phyloP scores from a whole-genome alignment of 2,113 vertebrate genomes.

The Oophaga pumilio region DNA sequence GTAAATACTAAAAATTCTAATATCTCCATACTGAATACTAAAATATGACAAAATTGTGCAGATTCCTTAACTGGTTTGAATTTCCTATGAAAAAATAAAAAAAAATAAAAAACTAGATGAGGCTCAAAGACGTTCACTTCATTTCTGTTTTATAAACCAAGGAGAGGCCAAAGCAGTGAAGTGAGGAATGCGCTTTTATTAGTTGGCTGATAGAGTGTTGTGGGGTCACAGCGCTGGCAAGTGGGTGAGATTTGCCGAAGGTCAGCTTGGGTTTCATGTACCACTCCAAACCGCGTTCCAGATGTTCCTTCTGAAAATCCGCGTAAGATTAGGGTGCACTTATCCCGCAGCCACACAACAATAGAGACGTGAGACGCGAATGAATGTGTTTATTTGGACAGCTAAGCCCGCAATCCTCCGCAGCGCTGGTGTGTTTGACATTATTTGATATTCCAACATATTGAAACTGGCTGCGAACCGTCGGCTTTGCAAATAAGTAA shows the following conservation, averaged over 20 bases:
- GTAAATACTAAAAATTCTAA: slow-evolving; percentile 14
- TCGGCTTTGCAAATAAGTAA: slow-evolving; percentile 22
- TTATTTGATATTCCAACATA: slow-evolving; percentile 40
- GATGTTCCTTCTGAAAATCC: slow-evolving; percentile 51
- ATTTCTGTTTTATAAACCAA: slow-evolving; percentile 66
- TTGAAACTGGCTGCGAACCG: slow-evolving; percentile 34
- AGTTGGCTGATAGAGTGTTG: slow-evolving; percentile 59
- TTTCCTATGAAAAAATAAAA: slow-evolving; percentile 61
- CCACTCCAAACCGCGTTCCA: slow-evolving; percentile 53
- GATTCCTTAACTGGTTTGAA: slow-evolving; percentile 60
- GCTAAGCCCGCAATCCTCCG: slow-evolving; percentile 44
- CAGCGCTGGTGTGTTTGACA: slow-evolving; percentile 38
- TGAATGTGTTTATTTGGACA: slow-evolving; percentile 47
- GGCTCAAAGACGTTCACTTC: slow-evolving; percentile 67
- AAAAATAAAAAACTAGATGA: slow-evolving; percentile 35
- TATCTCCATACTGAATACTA: not conserved
- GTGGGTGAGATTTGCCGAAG: slow-evolving; percentile 56
- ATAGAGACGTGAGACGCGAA: slow-evolving; percentile 21
- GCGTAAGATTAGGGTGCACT: slow-evolving; percentile 36
- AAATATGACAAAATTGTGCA: slow-evolving; percentile 41
- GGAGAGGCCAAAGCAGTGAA: slow-evolving; percentile 60
- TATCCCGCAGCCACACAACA: slow-evolving; percentile 34
- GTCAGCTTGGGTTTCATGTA: slow-evolving; percentile 54
- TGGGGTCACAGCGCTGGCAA: slow-evolving; percentile 63
- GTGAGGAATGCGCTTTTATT: slow-evolving; percentile 18